Percentiles rank a stretch among this genome's conserved stretches.
Conservation (phyloP, 2,113 vertebrate species). For the Prionailurus viverrinus region DNA sequence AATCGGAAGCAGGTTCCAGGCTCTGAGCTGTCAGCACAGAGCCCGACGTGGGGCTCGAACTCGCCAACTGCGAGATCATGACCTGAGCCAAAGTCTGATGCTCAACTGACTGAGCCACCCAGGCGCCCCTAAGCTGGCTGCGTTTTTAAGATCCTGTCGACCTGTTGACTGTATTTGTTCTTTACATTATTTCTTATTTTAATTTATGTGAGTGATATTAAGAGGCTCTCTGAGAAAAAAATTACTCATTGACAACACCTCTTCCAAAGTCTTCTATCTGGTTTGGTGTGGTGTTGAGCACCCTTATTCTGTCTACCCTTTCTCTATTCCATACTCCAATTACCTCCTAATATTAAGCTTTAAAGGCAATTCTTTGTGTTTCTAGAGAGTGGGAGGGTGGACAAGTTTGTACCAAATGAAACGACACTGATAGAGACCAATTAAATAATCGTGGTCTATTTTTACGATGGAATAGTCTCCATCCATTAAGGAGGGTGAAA, state of each 20-base stretch:
- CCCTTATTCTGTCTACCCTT: not conserved
- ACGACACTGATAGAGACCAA: not conserved
- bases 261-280: not conserved
- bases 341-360: not conserved
- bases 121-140: not conserved
- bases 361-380: not conserved
- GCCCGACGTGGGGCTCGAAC: too few species aligned
- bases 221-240: not conserved
- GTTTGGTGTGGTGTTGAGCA: rapidly evolving
- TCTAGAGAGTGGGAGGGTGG: not conserved
- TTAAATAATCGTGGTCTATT: not conserved
- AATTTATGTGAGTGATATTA: not conserved
- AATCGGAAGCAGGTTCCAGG: too few species aligned
- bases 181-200: not conserved
- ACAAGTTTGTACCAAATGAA: not conserved
- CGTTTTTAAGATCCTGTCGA: not conserved
- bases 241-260: not conserved
- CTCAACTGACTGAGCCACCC: too few species aligned
- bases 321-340: not conserved
- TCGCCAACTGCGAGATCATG: too few species aligned
- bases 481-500: not conserved
- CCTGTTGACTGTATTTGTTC: not conserved
- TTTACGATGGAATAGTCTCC: not conserved
- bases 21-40: too few species aligned
- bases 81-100: rapidly evolving